Evolutionary conservation across 2,888 invertebrate species (phyloP), one percentile per base, ranked within the genome.

Genomic region (Anodontia alba): DNA sequence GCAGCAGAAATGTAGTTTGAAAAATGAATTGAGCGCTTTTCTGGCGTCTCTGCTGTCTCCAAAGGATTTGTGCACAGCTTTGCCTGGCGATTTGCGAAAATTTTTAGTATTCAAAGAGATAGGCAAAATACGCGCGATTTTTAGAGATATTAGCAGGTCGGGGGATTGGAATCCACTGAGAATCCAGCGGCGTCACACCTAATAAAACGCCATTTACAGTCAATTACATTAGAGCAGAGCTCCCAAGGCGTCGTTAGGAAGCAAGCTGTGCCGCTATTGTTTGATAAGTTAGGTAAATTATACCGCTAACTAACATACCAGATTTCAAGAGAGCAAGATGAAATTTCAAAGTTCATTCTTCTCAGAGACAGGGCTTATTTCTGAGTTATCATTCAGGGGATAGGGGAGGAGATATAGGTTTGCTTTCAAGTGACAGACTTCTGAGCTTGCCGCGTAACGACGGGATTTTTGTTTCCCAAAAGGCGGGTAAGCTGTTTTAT

Each of bases 401-500:
- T 43, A 51, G 72, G 33, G 72, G 46, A 36, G 33, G 54, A 7
- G 72, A 72, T 20, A 15, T 72, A 15, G 33, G 72, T 10, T 3
- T 17, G 15, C 17, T 72, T 1, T 20, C 54, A 1, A 31, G 49
- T 23, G 26, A 54, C 54, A 43, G 31, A 23, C 20, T 72, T 15
- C 51, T 51, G 31, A 15, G n/a, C 5, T 33, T 72, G 38, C 72
- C 72, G 8, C 31, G 29, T 5, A 33, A 54, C 23, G 17, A 72
- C 31, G 72, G 72, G 2, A 31, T 72, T n/a, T 72, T 72, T 54
- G 33, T 72, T 20, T 72, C 72, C 5, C 33, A 72, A 72, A 33
- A 12, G 1, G 3, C 54, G 33, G 72, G 72, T 20, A 72, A 72
- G 31, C 31, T 33, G 0, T 31, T 23, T 12, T 54, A 51, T 12